Percentiles rank a stretch among this genome's conserved stretches.
Evolutionary conservation across 1,140 invertebrate species (phyloP).

Genomic region (Nasonia vitripennis): DNA sequence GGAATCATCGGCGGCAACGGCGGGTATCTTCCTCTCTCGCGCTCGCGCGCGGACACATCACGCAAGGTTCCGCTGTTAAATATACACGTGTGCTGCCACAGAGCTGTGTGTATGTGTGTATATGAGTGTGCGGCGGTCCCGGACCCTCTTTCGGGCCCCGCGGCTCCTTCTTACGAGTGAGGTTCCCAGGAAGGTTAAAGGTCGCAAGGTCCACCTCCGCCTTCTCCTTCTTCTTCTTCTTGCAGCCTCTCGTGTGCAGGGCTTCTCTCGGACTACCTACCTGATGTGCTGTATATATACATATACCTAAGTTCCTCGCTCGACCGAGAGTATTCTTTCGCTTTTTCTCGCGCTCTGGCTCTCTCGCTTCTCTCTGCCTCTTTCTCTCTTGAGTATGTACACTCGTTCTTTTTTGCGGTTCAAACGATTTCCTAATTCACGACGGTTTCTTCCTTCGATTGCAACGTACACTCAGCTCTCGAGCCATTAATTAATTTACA

Average conservation of each 20-base stretch:
- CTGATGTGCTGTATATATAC: not conserved
- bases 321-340: constrained; percentile 8
- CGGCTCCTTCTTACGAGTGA: constrained; percentile 49
- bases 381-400: not conserved
- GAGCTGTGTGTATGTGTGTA: not conserved
- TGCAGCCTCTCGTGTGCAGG: not conserved
- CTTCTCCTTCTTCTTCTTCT: constrained; percentile 40
- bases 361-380: not conserved
- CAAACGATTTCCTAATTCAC: too few species aligned
- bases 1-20: constrained; percentile 14
- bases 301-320: not conserved
- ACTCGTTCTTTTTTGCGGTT: too few species aligned
- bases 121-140: not conserved
- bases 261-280: not conserved
- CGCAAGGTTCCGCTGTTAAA: constrained; percentile 41
- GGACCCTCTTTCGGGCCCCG: constrained; percentile 48
- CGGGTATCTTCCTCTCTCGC: constrained; percentile 7
- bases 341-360: constrained; percentile 19
- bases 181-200: constrained; percentile 58
- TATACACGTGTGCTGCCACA: constrained; percentile 4
- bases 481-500: too few species aligned
- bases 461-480: too few species aligned
- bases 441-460: too few species aligned
- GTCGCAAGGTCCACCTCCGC: constrained; percentile 55
- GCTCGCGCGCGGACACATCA: constrained; percentile 15